These are phyloP conservation scores for Uropsilus gracilis DNA, from an alignment of 2,113 vertebrate species.

Conservation along the genomic window DNA sequence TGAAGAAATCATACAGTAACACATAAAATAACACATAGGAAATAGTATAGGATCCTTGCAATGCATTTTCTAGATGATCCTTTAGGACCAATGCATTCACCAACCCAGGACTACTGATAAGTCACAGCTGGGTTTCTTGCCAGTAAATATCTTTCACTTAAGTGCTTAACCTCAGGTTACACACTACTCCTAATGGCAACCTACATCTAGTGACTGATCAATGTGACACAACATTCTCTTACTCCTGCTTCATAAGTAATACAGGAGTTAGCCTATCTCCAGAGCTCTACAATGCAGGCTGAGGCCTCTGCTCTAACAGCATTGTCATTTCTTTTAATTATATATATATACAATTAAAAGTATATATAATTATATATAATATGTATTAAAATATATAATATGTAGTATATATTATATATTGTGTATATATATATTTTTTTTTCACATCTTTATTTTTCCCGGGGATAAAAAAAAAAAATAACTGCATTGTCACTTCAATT, in stretches of 20 bases:
- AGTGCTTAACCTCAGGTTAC: not conserved
- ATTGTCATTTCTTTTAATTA: too few species aligned
- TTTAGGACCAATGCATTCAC: not conserved
- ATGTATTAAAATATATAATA: too few species aligned
- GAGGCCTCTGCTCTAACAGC: not conserved
- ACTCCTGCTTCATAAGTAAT: accelerated
- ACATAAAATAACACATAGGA: not conserved
- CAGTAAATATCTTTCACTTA: not conserved
- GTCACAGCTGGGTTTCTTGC: not conserved
- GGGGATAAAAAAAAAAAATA: too few species aligned
- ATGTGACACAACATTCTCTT: not conserved
- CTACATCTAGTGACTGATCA: not conserved
- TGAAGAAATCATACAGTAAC: not conserved
- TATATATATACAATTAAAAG: too few species aligned
- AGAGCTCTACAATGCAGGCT: not conserved
- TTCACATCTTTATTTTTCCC: too few species aligned
- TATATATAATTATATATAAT: too few species aligned
- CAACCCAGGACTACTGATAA: not conserved
- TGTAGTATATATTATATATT: too few species aligned
- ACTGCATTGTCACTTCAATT: not conserved
- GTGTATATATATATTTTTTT: too few species aligned
- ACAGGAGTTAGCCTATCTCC: not conserved
- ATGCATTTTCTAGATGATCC: not conserved
- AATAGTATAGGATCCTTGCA: not conserved
- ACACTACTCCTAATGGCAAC: not conserved